Evolutionary conservation across 2,797 vertebrate genomes (phyloP).

Genomic region (Australoheros facetus): DNA sequence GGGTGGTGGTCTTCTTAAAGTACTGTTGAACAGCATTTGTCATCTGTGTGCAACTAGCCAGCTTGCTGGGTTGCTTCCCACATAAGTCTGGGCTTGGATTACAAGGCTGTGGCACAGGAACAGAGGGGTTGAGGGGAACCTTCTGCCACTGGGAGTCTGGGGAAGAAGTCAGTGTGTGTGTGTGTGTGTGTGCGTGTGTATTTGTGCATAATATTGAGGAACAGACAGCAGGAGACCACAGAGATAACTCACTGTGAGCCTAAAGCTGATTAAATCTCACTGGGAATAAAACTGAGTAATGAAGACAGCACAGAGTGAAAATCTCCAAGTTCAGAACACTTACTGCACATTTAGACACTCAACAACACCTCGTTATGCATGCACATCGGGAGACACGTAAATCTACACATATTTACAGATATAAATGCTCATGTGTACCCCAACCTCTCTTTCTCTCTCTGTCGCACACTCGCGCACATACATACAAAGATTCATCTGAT

Average conservation of each 20-base stretch:
- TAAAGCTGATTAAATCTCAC: slow-evolving; percentile 25
- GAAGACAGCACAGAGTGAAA: slow-evolving; percentile 19
- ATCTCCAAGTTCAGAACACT: slow-evolving; percentile 8
- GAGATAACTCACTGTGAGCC: slow-evolving; percentile 31
- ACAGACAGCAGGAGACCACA: slow-evolving; percentile 42
- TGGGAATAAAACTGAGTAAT: slow-evolving; percentile 37
- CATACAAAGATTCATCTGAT: slow-evolving; percentile 3
- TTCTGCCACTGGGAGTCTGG: slow-evolving; percentile 56
- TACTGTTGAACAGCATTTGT: slow-evolving; percentile 2
- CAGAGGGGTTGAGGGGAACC: slow-evolving; percentile 51
- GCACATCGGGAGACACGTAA: slow-evolving; percentile 7
- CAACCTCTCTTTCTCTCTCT: background rate
- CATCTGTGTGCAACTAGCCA: slow-evolving; percentile 40
- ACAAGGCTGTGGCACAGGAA: slow-evolving; percentile 40
- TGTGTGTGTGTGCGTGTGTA: background rate
- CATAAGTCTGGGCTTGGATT: slow-evolving; percentile 66
- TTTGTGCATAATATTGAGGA: slow-evolving; percentile 22
- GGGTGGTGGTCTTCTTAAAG: slow-evolving; percentile 12
- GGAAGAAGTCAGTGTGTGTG: slow-evolving; percentile 11
- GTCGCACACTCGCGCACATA: background rate
- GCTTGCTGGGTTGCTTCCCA: slow-evolving; percentile 40
- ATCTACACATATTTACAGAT: slow-evolving; percentile 32
- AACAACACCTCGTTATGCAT: slow-evolving; percentile 3
- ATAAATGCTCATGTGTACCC: background rate
- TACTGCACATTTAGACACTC: background rate